Conservation (phyloP, 2,113 vertebrate species). For the Thamnaconus septentrionalis region DNA sequence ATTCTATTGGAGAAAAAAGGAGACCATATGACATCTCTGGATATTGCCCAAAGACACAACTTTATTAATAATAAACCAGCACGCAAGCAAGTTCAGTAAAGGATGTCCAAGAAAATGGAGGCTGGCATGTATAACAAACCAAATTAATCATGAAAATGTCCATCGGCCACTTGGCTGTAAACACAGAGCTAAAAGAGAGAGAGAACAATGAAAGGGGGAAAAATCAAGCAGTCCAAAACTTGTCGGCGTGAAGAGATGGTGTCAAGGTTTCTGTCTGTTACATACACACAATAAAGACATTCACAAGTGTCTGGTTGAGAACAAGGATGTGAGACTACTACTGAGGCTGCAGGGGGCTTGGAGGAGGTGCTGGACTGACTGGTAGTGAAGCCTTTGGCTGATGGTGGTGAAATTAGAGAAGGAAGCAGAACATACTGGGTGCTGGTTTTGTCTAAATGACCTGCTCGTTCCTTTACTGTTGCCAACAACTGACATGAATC, state of each 20-base stretch:
- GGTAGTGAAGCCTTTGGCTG: slow-evolving; percentile 10
- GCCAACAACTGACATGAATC: neutral
- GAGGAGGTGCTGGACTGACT: slow-evolving; percentile 3
- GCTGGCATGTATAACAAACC: slow-evolving; percentile 40
- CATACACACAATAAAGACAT: slow-evolving; percentile 60
- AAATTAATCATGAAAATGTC: slow-evolving; percentile 41
- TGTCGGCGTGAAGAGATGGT: slow-evolving; percentile 5
- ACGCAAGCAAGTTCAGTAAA: slow-evolving; percentile 55
- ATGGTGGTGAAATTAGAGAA: slow-evolving; percentile 12
- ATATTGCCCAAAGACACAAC: slow-evolving; percentile 53
- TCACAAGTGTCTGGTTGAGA: slow-evolving; percentile 53
- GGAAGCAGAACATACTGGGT: slow-evolving; percentile 27
- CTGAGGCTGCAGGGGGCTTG: slow-evolving; percentile 1
- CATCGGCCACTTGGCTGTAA: slow-evolving; percentile 28
- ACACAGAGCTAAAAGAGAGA: slow-evolving; percentile 38
- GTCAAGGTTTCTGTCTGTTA: slow-evolving; percentile 22
- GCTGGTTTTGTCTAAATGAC: slow-evolving; percentile 40
- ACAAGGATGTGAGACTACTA: slow-evolving; percentile 12
- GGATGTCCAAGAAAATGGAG: slow-evolving; percentile 24
- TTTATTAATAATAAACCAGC: slow-evolving; percentile 71
- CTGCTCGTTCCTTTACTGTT: slow-evolving; percentile 2
- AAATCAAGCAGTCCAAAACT: neutral
- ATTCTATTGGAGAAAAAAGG: slow-evolving; percentile 7
- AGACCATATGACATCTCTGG: neutral
- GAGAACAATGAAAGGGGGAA: slow-evolving; percentile 16